Conservation (phyloP, 2,113 vertebrate species). For the Muscicapa adusta region DNA sequence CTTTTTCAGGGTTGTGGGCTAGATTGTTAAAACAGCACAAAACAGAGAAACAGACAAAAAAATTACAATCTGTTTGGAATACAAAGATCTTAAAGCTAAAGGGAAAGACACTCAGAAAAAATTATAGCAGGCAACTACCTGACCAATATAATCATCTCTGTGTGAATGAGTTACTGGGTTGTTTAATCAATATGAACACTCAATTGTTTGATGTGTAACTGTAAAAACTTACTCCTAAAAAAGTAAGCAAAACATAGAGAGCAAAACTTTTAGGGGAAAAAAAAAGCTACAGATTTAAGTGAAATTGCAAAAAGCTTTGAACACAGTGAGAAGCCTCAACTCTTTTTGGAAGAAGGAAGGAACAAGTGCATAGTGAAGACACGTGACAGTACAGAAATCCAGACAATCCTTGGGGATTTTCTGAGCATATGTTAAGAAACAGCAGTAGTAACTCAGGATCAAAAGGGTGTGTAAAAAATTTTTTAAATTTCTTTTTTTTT, state of each 20-base stretch:
- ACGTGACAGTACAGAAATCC: not conserved
- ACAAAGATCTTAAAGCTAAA: not conserved
- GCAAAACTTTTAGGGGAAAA: not conserved
- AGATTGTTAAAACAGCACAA: not conserved
- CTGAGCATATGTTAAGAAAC: not conserved
- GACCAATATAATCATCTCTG: not conserved
- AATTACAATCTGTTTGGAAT: not conserved
- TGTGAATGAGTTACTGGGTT: not conserved
- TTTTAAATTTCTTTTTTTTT: not conserved
- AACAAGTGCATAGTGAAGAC: not conserved
- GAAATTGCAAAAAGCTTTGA: not conserved
- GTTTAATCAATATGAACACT: not conserved
- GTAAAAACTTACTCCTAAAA: not conserved
- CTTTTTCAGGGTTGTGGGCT: slow-evolving; percentile 92
- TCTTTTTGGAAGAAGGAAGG: not conserved
- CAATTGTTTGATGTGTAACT: not conserved
- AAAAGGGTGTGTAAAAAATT: not conserved
- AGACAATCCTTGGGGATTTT: not conserved
- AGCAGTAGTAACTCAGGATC: not conserved
- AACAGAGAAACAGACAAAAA: not conserved
- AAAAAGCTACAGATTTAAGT: not conserved
- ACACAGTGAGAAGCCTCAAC: not conserved
- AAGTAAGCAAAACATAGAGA: not conserved
- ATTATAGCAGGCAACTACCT: not conserved
- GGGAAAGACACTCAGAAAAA: not conserved